Base-by-base conservation (phyloP, 37 sponge, comb jelly and placozoan genomes). In the Halisarca cf. caerulea region DNA sequence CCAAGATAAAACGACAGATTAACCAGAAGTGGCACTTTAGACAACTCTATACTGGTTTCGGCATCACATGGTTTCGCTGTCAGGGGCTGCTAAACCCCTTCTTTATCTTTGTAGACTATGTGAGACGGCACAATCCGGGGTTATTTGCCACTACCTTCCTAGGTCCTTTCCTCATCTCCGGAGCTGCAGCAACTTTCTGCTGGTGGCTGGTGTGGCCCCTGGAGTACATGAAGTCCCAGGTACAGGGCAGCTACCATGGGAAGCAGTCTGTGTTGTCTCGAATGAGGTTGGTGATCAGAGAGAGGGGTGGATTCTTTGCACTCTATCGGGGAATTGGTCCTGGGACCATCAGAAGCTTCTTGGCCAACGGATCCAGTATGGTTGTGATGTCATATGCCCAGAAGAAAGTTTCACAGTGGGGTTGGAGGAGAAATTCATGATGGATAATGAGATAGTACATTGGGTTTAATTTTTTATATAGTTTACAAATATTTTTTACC, bases 141-240 rank as follows among this genome's bases (percentile, higher is more conserved):
- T 28, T 90, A 7, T 98, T 98, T 61, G 33, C 71, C 8, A 72
- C 86, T 0, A 82, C 91, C 38, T 6, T 98, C 43, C 40, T 95
- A 0, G 99, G 99, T 24, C 99, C 99, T 0, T 98, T 98, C 83
- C 78, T 98, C 23, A 74, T 91, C 41, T 95, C 99, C 0, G 98
- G 98, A 2, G 51, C 88, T 0, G 93, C 97, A 0, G 95, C 97
- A 6, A 97, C 97, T n/a, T 4, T 92, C 14, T 94, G 87, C 23
- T 98, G 99, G 99, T 98, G 99, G 99, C 83, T 98, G 53, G 93
- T 98, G 20, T 98, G 99, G 99, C 99, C 99, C 4, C 82, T 98
- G n/a, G 99, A 98, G 79, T 88, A 95, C 78, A 98, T 98, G 99
- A 98, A 98, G 78, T 96, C 96, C 0, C 99, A 98, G 73, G 91